A percentile compares a stretch with the other conserved stretches of the same genome.
Conservation (phyloP, 2,888 invertebrate species). For the Phymatocera aterrima region DNA sequence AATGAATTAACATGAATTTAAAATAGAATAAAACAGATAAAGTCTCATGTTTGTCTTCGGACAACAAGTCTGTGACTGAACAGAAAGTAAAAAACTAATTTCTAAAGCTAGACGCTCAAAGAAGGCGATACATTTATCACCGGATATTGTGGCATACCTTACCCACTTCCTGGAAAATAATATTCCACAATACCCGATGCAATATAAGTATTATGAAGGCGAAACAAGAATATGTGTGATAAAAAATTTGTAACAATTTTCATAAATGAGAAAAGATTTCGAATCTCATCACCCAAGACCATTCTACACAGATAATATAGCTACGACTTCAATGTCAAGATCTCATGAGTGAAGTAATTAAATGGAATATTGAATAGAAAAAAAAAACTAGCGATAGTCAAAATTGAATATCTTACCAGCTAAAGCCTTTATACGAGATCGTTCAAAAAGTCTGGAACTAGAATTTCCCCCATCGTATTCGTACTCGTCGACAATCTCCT, state of each 20-base stretch:
- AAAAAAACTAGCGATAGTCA: background rate
- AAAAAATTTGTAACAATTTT: background rate
- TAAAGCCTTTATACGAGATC: conserved; percentile 98
- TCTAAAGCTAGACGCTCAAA: background rate
- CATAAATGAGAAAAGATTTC: background rate
- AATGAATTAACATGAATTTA: background rate
- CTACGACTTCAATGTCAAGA: background rate
- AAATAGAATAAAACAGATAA: too few species aligned
- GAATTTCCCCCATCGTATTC: conserved; percentile 99
- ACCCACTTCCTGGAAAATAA: conserved; percentile 13
- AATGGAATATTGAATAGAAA: conserved; percentile 48
- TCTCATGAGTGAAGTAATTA: conserved; percentile 41
- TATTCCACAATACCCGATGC: conserved; percentile 55
- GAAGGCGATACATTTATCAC: conserved; percentile 36
- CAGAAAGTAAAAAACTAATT: background rate
- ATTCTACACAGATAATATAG: background rate
- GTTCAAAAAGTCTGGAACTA: conserved; percentile 98
- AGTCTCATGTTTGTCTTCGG: background rate
- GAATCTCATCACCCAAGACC: background rate
- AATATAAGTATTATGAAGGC: background rate
- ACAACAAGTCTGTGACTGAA: background rate
- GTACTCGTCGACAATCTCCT: conserved; percentile 97
- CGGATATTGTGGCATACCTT: conserved; percentile 36
- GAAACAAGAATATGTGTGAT: background rate
- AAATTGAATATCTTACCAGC: conserved; percentile 83